These are phyloP conservation scores for Aphelenchoides bicaudatus DNA, from an alignment of 2,888 invertebrate genomes.

Conservation along the genomic window DNA sequence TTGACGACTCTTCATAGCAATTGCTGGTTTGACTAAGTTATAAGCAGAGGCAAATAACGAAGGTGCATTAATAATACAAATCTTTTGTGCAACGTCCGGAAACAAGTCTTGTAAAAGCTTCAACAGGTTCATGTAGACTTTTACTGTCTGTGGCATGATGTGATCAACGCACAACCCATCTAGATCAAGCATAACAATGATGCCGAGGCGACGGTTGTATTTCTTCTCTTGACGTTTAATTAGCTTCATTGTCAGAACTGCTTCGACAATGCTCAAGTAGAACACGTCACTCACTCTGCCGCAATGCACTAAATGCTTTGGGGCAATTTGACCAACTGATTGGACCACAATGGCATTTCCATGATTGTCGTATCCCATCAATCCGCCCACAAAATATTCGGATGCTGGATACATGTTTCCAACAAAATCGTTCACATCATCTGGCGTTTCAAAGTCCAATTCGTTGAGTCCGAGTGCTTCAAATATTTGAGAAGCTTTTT, in stretches of 20 bases:
- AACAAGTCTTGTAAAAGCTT: slow-evolving; percentile 35
- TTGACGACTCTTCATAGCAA: slow-evolving; percentile 36
- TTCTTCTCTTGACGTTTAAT: slow-evolving; percentile 36
- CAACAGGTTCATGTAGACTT: slow-evolving; percentile 47
- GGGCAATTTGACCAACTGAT: slow-evolving; percentile 37
- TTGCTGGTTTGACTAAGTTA: slow-evolving; percentile 35
- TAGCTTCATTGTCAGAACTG: slow-evolving; percentile 42
- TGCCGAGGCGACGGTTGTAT: slow-evolving; percentile 40
- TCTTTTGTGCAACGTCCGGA: slow-evolving; percentile 32
- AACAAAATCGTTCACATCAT: slow-evolving; percentile 43
- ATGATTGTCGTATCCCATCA: slow-evolving; percentile 37
- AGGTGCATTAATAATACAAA: slow-evolving; percentile 38
- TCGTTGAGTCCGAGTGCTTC: slow-evolving; percentile 28
- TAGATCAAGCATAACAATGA: slow-evolving; percentile 51
- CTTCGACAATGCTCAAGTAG: slow-evolving; percentile 43
- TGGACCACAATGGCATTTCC: slow-evolving; percentile 34
- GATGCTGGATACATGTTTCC: slow-evolving; percentile 36
- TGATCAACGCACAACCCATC: slow-evolving; percentile 53
- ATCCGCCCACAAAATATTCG: slow-evolving; percentile 49
- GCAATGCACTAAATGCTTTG: slow-evolving; percentile 43
- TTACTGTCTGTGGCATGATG: slow-evolving; percentile 44
- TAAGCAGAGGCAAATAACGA: slow-evolving; percentile 33
- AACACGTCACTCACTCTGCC: slow-evolving; percentile 46
- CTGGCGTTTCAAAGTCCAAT: slow-evolving; percentile 29
- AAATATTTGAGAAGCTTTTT: slow-evolving; percentile 26